These are phyloP conservation scores for Conops quadrifasciatus DNA, from an alignment of 2,888 invertebrate species.

Conservation along the genomic window DNA sequence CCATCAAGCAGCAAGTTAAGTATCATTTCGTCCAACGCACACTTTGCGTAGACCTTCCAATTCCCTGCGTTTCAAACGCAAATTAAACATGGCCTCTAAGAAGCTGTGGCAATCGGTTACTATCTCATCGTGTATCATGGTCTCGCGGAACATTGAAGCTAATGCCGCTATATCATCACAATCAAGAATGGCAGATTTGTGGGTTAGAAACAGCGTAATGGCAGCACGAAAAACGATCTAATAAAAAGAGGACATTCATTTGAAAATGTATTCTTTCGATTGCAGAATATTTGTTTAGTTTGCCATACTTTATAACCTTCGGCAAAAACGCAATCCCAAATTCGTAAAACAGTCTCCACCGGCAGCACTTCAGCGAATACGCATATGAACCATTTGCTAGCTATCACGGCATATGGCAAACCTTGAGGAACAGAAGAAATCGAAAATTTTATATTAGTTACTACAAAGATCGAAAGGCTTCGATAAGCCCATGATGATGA, in stretches of 20 bases:
- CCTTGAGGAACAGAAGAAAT: constrained; percentile 66
- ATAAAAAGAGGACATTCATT: neutral
- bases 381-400: constrained; percentile 96
- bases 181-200: constrained; percentile 75
- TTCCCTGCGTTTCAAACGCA: constrained; percentile 70
- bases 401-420: constrained; percentile 89
- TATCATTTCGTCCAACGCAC: constrained; percentile 56
- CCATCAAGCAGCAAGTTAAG: constrained; percentile 44
- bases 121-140: constrained; percentile 79
- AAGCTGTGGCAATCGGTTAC: constrained; percentile 89
- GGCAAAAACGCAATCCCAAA: constrained; percentile 96
- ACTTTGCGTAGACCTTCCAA: constrained; percentile 59
- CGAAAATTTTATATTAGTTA: too few relatives aligned
- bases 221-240: constrained; percentile 87
- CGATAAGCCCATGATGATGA: neutral
- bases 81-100: constrained; percentile 86
- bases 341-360: constrained; percentile 90
- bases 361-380: constrained; percentile 93
- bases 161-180: constrained; percentile 84
- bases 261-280: neutral
- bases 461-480: too few relatives aligned
- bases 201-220: constrained; percentile 80
- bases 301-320: constrained; percentile 81
- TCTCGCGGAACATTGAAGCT: constrained; percentile 80
- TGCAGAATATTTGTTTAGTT: neutral